phyloP scores from a whole-genome alignment of 2,113 vertebrate species.

The Oryzias curvinotus region DNA sequence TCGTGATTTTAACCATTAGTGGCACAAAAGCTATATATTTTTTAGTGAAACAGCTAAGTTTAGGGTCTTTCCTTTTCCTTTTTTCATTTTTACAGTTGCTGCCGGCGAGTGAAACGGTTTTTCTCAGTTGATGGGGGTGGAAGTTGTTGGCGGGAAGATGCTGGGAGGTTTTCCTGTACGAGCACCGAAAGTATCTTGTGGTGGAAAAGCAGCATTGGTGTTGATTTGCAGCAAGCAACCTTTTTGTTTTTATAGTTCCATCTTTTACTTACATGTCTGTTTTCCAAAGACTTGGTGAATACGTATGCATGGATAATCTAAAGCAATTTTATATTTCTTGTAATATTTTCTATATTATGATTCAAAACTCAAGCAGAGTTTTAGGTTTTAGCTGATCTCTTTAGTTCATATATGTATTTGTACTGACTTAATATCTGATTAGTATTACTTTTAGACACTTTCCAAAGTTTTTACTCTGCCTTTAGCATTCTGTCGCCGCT shows the following conservation, averaged over 20 bases:
- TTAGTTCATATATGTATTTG: neutral
- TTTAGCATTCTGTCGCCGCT: conserved; percentile 38
- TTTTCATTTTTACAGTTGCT: neutral
- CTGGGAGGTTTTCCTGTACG: conserved; percentile 21
- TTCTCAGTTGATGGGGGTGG: conserved; percentile 8
- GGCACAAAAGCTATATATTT: too few species aligned
- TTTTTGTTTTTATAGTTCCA: neutral
- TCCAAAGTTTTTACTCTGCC: conserved; percentile 28
- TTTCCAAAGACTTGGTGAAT: too few species aligned
- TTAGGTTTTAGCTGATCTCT: neutral
- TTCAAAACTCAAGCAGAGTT: neutral
- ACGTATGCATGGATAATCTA: neutral
- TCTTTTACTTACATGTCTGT: neutral
- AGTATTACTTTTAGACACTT: neutral
- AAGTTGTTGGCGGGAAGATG: conserved; percentile 27
- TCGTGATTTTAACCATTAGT: too few species aligned
- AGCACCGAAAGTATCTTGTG: conserved; percentile 18
- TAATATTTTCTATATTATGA: neutral
- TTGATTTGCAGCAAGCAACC: conserved; percentile 17
- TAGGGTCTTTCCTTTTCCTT: neutral
- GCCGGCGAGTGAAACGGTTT: conserved; percentile 3
- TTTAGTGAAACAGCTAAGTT: too few species aligned
- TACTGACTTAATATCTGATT: neutral
- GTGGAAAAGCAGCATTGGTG: neutral
- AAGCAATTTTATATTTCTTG: neutral